Percentiles rank a stretch among this genome's conserved stretches.
Conservation (phyloP, 2,113 vertebrate genomes). For the Anguilla japonica region DNA sequence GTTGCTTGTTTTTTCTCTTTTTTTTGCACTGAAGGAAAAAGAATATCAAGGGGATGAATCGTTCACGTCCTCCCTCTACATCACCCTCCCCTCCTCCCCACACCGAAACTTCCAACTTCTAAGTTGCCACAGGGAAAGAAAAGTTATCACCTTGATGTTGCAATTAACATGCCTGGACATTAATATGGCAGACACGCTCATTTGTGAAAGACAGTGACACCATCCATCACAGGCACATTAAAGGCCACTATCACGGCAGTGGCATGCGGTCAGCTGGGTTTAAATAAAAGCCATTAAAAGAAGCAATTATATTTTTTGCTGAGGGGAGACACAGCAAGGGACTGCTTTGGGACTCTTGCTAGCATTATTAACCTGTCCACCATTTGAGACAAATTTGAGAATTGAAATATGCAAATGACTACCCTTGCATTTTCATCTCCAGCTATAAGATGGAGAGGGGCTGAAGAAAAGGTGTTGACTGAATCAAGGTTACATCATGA, state of each 20-base stretch:
- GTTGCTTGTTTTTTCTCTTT: neutral
- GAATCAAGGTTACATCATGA: neutral
- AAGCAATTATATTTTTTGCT: neutral
- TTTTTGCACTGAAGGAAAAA: neutral
- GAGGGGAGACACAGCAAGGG: neutral
- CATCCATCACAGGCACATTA: slow-evolving; percentile 40
- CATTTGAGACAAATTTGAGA: neutral
- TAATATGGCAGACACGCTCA: slow-evolving; percentile 42
- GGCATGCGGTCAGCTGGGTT: neutral
- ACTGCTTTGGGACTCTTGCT: neutral
- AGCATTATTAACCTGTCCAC: neutral
- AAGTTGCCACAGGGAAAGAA: slow-evolving; percentile 40
- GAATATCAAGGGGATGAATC: slow-evolving; percentile 1
- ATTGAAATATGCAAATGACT: neutral
- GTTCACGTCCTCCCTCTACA: slow-evolving; percentile 20
- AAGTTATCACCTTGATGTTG: slow-evolving; percentile 22
- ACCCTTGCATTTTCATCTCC: neutral
- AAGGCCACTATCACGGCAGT: neutral
- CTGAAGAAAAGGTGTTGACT: neutral
- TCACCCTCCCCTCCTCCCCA: neutral
- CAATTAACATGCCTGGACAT: slow-evolving; percentile 41
- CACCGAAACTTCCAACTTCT: neutral
- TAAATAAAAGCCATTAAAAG: neutral
- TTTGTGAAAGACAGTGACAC: slow-evolving; percentile 34
- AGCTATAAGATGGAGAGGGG: neutral